Evolutionary conservation across 1,140 invertebrate species (phyloP).

Genomic region (Thaumatotibia leucotreta): DNA sequence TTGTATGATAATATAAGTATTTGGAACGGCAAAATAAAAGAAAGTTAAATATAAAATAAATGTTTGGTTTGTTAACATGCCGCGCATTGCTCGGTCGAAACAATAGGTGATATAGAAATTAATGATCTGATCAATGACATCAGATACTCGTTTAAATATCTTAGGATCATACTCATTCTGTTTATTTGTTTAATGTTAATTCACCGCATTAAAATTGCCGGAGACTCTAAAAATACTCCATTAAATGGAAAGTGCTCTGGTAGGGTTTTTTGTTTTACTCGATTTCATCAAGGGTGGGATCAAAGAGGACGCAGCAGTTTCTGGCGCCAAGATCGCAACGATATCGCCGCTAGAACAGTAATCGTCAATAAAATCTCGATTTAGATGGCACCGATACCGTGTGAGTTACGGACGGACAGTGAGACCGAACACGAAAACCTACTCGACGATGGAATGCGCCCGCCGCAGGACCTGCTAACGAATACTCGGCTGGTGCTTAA

Average conservation of each 20-base stretch:
- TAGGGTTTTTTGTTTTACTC: neutral
- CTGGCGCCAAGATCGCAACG: constrained; percentile 74
- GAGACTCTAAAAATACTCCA: neutral
- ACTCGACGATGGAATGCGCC: constrained; percentile 68
- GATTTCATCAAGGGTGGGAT: constrained; percentile 31
- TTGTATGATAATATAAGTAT: constrained; percentile 23
- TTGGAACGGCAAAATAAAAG: constrained; percentile 24
- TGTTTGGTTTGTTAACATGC: constrained; percentile 29
- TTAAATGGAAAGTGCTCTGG: neutral
- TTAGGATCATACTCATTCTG: neutral
- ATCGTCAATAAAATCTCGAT: constrained; percentile 77
- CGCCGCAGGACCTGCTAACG: constrained; percentile 67
- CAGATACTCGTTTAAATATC: constrained; percentile 24
- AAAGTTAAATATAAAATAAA: constrained; percentile 28
- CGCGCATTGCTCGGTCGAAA: constrained; percentile 38
- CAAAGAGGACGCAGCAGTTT: constrained; percentile 41
- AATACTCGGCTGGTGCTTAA: constrained; percentile 30
- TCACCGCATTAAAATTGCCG: neutral
- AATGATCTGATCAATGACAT: constrained; percentile 43
- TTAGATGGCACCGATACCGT: constrained; percentile 72
- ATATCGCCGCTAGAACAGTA: constrained; percentile 72
- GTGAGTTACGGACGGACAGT: constrained; percentile 71
- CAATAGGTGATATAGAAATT: constrained; percentile 54
- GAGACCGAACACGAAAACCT: constrained; percentile 71
- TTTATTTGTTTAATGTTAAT: constrained; percentile 1